phyloP scores from a whole-genome alignment of 1,140 invertebrate genomes.

The Leptinotarsa lineolata region DNA sequence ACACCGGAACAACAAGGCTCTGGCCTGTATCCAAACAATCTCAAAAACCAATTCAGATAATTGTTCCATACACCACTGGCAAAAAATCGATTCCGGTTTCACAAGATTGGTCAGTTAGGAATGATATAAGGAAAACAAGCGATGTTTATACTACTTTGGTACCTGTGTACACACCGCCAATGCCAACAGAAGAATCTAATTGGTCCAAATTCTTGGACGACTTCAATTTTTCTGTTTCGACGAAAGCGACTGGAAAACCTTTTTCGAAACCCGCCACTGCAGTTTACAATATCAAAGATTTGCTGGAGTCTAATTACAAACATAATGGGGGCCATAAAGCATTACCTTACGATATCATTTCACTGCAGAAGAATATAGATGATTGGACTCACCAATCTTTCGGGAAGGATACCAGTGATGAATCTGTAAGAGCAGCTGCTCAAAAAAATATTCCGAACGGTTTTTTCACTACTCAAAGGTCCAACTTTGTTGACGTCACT shows the following conservation, averaged over 20 bases:
- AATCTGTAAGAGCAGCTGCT: slow-evolving; percentile 55
- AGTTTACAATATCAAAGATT: slow-evolving; percentile 47
- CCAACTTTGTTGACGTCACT: slow-evolving; percentile 43
- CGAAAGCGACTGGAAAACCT: slow-evolving; percentile 21
- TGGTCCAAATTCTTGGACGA: slow-evolving; percentile 45
- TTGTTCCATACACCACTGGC: slow-evolving; percentile 75
- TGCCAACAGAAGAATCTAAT: slow-evolving; percentile 35
- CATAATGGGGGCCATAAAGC: slow-evolving; percentile 33
- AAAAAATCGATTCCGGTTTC: slow-evolving; percentile 20
- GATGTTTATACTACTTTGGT: slow-evolving; percentile 37
- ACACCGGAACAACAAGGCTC: slow-evolving; percentile 41
- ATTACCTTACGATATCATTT: slow-evolving; percentile 70
- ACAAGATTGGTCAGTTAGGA: slow-evolving; percentile 7
- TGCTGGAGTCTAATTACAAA: slow-evolving; percentile 25
- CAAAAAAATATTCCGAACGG: slow-evolving; percentile 78
- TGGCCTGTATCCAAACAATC: slow-evolving; percentile 44
- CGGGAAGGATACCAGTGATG: slow-evolving; percentile 52
- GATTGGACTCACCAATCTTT: slow-evolving; percentile 82
- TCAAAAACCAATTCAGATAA: slow-evolving; percentile 71
- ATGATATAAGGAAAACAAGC: slow-evolving; percentile 14
- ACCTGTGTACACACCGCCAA: slow-evolving; percentile 44
- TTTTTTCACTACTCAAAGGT: slow-evolving; percentile 69
- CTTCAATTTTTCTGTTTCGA: slow-evolving; percentile 28
- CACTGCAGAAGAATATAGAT: slow-evolving; percentile 80
- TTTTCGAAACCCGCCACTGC: slow-evolving; percentile 34